A percentile compares a stretch with the other conserved stretches of the same genome.
Conservation (phyloP, 2,797 vertebrate genomes). For the Pseudopleuronectes americanus region DNA sequence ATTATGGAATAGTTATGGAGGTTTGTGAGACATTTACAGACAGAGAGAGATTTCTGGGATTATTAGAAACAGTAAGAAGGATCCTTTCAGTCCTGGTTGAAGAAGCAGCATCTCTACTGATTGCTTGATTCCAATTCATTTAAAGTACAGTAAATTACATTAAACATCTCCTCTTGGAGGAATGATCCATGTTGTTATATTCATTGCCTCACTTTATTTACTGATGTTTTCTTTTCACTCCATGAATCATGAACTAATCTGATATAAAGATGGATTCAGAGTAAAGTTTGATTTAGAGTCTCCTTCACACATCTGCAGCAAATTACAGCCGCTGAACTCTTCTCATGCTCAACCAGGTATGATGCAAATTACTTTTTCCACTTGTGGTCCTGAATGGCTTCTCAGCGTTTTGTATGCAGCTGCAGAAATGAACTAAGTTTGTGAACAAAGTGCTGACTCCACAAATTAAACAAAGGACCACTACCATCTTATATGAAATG, state of each 20-base stretch:
- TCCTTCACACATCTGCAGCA: conserved; percentile 23
- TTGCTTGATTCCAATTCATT: neutral
- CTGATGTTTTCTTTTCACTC: conserved; percentile 16
- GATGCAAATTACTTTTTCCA: conserved; percentile 38
- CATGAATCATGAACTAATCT: conserved; percentile 1
- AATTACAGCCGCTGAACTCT: conserved; percentile 23
- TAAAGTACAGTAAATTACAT: neutral
- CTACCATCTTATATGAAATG: too few relatives aligned
- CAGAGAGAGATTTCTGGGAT: too few relatives aligned
- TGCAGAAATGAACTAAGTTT: conserved; percentile 6
- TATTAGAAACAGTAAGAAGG: too few relatives aligned
- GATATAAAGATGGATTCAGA: neutral
- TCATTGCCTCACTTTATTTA: conserved; percentile 19
- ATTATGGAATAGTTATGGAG: too few relatives aligned
- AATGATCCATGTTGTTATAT: conserved; percentile 7
- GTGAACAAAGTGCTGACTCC: neutral
- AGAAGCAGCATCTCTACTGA: too few relatives aligned
- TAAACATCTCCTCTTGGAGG: conserved; percentile 2
- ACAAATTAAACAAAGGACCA: neutral
- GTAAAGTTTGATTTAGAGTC: conserved; percentile 11
- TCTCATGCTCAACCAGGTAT: conserved; percentile 27
- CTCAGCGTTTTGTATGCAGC: conserved; percentile 14
- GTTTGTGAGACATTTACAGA: too few relatives aligned
- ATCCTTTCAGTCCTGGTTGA: too few relatives aligned
- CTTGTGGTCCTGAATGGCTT: conserved; percentile 9